Evolutionary conservation across 2,797 vertebrate genomes (phyloP), one percentile per base, ranked within the genome.

Genomic region (Gephyroberyx darwinii): DNA sequence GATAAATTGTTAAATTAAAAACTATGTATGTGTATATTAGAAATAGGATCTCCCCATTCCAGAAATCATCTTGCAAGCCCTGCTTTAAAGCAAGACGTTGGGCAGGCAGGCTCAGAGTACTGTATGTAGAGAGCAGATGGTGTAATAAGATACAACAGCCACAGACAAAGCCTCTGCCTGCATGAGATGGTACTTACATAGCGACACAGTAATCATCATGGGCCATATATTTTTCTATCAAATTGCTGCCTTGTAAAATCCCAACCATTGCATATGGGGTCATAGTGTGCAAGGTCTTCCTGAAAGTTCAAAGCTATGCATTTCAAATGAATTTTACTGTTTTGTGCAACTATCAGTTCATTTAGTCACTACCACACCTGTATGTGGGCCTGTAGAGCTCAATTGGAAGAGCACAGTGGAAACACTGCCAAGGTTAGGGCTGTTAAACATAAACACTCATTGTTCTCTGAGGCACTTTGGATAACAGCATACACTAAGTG

Each of bases 111-210:
- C 48, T 75, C 64, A 55, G 71, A 79, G 71, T 55, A 13, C 67
- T 69, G 81, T 14, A 54, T 67, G 77, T 65, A 64, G 50, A 50
- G 80, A 87, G 79, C 88, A 91, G 88, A 89, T 90, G 86, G 83
- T 59, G 65, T 82, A 82, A 82, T 86, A 79, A 82, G 82, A 88
- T 77, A 71, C 70, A 77, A 79, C 82, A 85, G 82, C 50, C 79
- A 82, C 69, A 65, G 69, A 71, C 71, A 74, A 70, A 65, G 71
- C 75, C 51, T 63, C 77, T 67, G 83, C 73, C 75, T 74, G 74
- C 60, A 81, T 83, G 79, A 77, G 62, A 22, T 65, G 50, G 14
- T 70, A 31, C 74, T 69, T 43, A 71, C 67, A 69, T 74, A 68
- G 74, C 20, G 45, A 57, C 41, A 57, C 60, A 75, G 83, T 69